These are phyloP conservation scores for Clytia hemisphaerica DNA, from an alignment of 30 jellyfish, hydroid and myxozoan species.

Conservation along the genomic window DNA sequence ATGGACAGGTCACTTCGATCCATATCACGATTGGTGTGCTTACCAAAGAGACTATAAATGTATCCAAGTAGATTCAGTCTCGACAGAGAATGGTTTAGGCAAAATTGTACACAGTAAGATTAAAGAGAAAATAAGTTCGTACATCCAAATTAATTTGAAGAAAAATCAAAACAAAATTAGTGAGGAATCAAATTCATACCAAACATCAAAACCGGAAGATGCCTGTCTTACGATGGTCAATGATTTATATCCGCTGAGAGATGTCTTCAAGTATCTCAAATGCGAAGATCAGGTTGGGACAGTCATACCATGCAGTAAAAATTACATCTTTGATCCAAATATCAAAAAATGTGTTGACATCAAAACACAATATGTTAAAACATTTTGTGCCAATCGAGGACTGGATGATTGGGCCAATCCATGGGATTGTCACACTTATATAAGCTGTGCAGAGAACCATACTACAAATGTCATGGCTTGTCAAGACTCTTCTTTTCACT, in stretches of 20 bases:
- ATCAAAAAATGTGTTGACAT: constrained; percentile 5
- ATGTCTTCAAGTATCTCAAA: constrained; percentile 48
- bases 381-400: constrained; percentile 51
- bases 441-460: constrained; percentile 31
- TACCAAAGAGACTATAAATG: constrained; percentile 40
- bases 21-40: constrained; percentile 62
- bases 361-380: constrained; percentile 5
- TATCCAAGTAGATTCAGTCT: too few relatives aligned
- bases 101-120: too few relatives aligned
- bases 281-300: constrained; percentile 40
- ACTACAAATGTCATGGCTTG: constrained; percentile 36
- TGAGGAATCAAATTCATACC: too few relatives aligned
- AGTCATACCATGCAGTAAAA: not conserved
- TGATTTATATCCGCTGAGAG: constrained; percentile 32
- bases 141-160: too few relatives aligned
- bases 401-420: constrained; percentile 54
- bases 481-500: constrained; percentile 21
- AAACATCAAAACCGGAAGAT: too few relatives aligned
- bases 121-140: too few relatives aligned
- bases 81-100: too few relatives aligned
- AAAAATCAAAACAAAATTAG: too few relatives aligned
- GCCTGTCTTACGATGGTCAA: constrained; percentile 38
- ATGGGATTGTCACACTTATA: constrained; percentile 63
- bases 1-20: constrained; percentile 41
- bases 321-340: constrained; percentile 9